Conservation (phyloP, 1,140 invertebrate species). For the Monomorium pharaonis region DNA sequence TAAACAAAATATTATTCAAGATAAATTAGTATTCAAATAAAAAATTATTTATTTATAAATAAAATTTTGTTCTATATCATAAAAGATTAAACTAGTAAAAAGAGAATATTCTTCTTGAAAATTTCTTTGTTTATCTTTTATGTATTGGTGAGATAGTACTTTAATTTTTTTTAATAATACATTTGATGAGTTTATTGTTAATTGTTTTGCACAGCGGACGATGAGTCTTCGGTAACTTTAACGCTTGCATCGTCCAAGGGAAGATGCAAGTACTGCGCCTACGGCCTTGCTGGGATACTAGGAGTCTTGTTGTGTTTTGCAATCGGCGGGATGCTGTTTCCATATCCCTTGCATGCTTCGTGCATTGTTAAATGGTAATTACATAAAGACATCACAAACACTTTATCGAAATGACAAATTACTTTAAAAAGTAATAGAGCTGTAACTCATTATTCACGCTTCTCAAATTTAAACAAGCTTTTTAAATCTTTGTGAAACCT, state of each 20-base stretch:
- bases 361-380: slow-evolving; percentile 74
- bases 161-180: background rate
- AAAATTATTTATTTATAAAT: too few relatives aligned
- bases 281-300: slow-evolving; percentile 7
- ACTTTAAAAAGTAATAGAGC: background rate
- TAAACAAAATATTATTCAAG: too few relatives aligned
- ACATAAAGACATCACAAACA: background rate
- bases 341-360: slow-evolving; percentile 74
- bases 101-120: background rate
- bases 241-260: background rate
- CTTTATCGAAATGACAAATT: background rate
- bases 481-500: background rate
- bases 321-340: slow-evolving; percentile 56
- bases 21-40: too few relatives aligned
- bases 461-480: background rate
- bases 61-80: too few relatives aligned
- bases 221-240: background rate
- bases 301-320: slow-evolving; percentile 41
- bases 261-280: slow-evolving; percentile 28
- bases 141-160: background rate
- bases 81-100: background rate
- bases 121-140: background rate
- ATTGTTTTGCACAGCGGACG: background rate
- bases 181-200: background rate
- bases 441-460: background rate